Evolutionary conservation across 2,888 invertebrate species (phyloP), one percentile per base, ranked within the genome.

Genomic region (Drosophila differens): DNA sequence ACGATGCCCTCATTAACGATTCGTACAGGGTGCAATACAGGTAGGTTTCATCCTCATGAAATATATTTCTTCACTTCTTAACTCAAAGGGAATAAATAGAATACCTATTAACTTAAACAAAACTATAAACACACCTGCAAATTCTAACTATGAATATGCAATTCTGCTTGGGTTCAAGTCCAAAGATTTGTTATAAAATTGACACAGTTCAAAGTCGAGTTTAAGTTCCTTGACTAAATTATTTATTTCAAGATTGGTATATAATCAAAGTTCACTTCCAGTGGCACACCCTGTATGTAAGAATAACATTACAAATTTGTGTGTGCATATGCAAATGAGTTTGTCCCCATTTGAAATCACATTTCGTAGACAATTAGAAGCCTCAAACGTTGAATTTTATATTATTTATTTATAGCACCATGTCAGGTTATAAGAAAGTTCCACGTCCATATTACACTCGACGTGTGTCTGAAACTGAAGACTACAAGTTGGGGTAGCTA

Each of bases 351-450:
- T 71, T 19, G 60, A 51, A 60, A 52, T 74, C 55, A 55, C 39
- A 37, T 41, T 64, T 47, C 51, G 37, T 44, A 60, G 59, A 67
- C 80, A 55, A 62, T 74, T 65, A 58, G 51, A 55, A 39, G 53
- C 60, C 49, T n/a, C 32, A 37, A 54, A 57, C 33, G 44, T 22
- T 57, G 73, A n/a, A 33, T 41, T 71, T 61, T 25, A 14, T 33
- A 76, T 79, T 65, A 76, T 61, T 79, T 73, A 81, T 79, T 81
- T 53, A 79, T 54, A 30, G 54, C 49, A 39, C 53, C 14, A 39
- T n/a, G 59, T 49, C 49, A 35, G 65, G 64, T 69, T 72, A 69
- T 10, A 69, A 53, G 47, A 75, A 65, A 59, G 67, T 66, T 49
- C n/a, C 59, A 53, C 55, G 57, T 78, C 53, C 49, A 47, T 44